Evolutionary conservation across 1,140 invertebrate species (phyloP), one percentile per base, ranked within the genome.

Genomic region (Trypoxylus dichotomus): DNA sequence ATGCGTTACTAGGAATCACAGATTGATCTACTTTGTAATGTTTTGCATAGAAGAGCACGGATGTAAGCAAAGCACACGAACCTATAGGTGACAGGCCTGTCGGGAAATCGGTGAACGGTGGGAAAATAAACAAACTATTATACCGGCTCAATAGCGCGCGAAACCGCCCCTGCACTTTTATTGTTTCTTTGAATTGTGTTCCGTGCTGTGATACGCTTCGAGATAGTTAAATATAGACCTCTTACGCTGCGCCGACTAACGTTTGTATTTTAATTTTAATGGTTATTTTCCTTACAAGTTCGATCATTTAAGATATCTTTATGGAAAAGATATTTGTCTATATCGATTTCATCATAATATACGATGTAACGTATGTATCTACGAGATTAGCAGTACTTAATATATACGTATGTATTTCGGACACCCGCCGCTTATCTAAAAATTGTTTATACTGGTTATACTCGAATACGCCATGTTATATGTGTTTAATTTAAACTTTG

Each of bases 101-200:
- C 82, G 83, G 82, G 81, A 82, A 83, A 83, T 84, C 80, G 83
- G 80, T 80, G 82, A 82, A 81, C 83, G 80, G 84, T 85, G 81
- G 84, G 82, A 85, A 85, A 85, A 85, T 85, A 85, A 85, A 85
- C 85, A 85, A 85, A 84, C 84, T 84, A 84, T 85, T 84, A 84
- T 85, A 85, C 83, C 84, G 84, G 83, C 83, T 76, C 78, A 79
- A 79, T 80, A 79, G 83, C 79, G 80, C 80, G 80, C 80, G 76
- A 81, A 81, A 80, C 80, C 82, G 82, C 82, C 82, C 82, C 83
- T 74, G n/a, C 29, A 43, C 82, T 84, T 47, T 54, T 68, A 68
- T 68, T 68, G 60, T 68, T 68, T 68, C 60, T 68, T 68, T 68
- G 60, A 68, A 68, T 68, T 68, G 60, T 68, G 60, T 68, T 68